Conservation (phyloP, 64 coral and sea anemone genomes). For the Montipora foliosa region DNA sequence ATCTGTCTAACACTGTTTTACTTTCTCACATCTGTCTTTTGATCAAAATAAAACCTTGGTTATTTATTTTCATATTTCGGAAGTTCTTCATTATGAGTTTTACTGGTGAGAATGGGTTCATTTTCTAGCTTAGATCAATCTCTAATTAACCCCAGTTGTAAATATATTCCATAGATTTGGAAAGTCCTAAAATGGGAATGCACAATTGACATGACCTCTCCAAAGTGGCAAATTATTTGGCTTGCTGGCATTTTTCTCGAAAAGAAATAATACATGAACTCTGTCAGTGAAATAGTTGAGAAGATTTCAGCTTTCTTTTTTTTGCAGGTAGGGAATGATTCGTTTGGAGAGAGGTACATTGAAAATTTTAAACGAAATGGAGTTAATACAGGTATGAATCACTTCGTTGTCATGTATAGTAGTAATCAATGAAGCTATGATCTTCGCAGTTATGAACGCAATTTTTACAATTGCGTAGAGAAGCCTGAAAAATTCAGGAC, state of each 20-base stretch:
- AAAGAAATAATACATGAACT: not conserved
- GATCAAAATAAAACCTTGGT: not conserved
- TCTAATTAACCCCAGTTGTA: no score
- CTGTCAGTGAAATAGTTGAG: no score
- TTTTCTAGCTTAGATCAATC: not conserved
- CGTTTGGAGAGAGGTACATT: conserved; percentile 90
- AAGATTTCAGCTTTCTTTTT: not conserved
- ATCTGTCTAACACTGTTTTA: not conserved
- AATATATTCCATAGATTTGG: not conserved
- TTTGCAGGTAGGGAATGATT: conserved; percentile 91
- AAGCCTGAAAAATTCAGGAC: no score
- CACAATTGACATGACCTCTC: not conserved
- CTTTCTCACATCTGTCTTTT: not conserved
- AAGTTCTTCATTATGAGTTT: no score
- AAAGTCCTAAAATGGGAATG: not conserved
- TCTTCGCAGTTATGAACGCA: no score
- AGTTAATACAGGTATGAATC: conserved; percentile 84
- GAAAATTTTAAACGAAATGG: conserved; percentile 95
- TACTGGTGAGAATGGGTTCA: no score
- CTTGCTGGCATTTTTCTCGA: not conserved
- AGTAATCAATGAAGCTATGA: no score
- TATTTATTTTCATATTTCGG: not conserved
- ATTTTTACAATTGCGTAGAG: no score
- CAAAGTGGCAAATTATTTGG: not conserved
- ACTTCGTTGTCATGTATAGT: not conserved